A percentile compares a stretch with the other conserved stretches of the same genome.
Conservation (phyloP, 2,797 vertebrate species). For the Pseudochirops corinnae region DNA sequence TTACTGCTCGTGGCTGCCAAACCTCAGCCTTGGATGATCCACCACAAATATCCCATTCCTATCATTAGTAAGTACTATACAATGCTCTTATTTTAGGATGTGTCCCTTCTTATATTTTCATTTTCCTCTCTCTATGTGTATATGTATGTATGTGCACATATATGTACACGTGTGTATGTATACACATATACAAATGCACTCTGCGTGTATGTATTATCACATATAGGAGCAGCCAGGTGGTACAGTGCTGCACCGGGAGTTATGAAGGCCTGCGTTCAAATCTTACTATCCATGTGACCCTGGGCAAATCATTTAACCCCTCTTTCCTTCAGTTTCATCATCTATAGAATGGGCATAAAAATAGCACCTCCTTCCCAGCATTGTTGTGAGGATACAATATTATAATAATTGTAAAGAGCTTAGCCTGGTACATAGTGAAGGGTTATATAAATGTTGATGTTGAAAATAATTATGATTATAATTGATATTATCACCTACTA, state of each 20-base stretch:
- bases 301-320: not conserved
- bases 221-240: not conserved
- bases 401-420: not conserved
- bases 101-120: constrained; percentile 20
- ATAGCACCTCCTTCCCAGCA: not conserved
- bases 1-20: not conserved
- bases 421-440: not conserved
- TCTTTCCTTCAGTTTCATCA: not conserved
- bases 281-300: not conserved
- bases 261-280: not conserved
- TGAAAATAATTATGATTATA: not conserved
- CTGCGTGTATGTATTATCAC: not conserved
- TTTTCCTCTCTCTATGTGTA: not conserved
- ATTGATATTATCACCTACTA: not conserved
- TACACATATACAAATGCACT: not conserved
- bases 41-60: not conserved
- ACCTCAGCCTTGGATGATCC: not conserved
- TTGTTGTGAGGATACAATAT: not conserved
- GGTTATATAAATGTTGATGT: not conserved
- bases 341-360: not conserved
- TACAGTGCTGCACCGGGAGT: not conserved
- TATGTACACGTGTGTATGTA: too few relatives aligned
- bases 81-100: constrained; percentile 21
- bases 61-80: not conserved
- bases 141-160: too few relatives aligned